Base-by-base conservation (phyloP, 2,888 invertebrate species). In the Sepiola atlantica region DNA sequence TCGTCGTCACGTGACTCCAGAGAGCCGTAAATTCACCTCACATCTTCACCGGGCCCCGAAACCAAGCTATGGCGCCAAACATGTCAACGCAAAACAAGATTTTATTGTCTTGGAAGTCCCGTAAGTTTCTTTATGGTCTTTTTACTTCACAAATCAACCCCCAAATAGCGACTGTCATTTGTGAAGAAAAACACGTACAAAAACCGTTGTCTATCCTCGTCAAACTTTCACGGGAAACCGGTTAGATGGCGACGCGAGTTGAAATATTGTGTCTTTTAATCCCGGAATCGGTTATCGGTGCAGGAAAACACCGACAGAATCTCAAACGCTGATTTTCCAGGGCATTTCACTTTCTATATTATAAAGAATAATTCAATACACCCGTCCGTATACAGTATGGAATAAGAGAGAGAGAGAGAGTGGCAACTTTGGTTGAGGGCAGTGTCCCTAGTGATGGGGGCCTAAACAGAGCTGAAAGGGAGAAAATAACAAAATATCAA, bases 11-110 rank as follows among this genome's bases (percentile, higher is more conserved):
- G 77, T 77, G 77, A 77, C 77, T 77, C 77, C 28, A 77, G 77
- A 77, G 77, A 77, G 77, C 77, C 77, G 77, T 77, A 77, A 77
- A 77, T 77, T 77, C n/a, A 77, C 77, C 28, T 77, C 77, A 77
- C 77, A 77, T n/a, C 77, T 77, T 77, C 77, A 8, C 77, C 10
- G n/a, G 28, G 77, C 77, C 77, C 77, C 28, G 8, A 77, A 77
- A 77, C 18, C n/a, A 77, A 77, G 77, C 77, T 16, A n/a, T 77
- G 77, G 77, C 77, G n/a, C 77, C 77, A 77, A 77, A 77, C 28
- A 77, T 77, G 77, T 77, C 77, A 77, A n/a, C 77, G 18, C 77
- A 77, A 28, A 77, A 77, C 77, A 77, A 77, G 77, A n/a, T 77
- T 77, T 77, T 77, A 77, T 77, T 77, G 77, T 77, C 77, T 77